phyloP scores from a whole-genome alignment of 2,797 vertebrate species.

The Eulemur coronatus region DNA sequence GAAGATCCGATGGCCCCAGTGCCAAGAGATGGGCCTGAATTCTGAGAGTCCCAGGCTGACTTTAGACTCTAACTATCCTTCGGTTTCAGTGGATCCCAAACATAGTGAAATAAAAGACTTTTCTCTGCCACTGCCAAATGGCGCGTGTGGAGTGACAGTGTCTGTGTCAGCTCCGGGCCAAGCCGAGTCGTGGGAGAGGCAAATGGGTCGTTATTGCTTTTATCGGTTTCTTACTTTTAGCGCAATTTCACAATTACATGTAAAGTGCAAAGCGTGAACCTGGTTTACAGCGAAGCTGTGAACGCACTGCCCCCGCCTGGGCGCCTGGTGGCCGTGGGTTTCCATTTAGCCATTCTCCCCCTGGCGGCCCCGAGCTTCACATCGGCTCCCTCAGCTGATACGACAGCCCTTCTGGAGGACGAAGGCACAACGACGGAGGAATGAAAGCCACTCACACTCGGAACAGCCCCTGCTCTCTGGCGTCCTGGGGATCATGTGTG shows the following conservation, averaged over 20 bases:
- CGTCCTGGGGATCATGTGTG: slow-evolving; percentile 35
- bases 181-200: not conserved
- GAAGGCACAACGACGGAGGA: slow-evolving; percentile 67
- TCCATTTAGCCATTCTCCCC: slow-evolving; percentile 39
- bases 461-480: slow-evolving; percentile 38
- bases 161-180: not conserved
- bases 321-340: not conserved
- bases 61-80: not conserved
- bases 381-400: slow-evolving; percentile 64
- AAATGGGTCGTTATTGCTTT: not conserved
- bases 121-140: not conserved
- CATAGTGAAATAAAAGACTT: not conserved
- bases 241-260: slow-evolving; percentile 28
- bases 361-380: slow-evolving; percentile 2
- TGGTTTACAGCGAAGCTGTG: slow-evolving; percentile 53
- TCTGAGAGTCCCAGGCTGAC: not conserved
- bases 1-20: not conserved
- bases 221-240: slow-evolving; percentile 53
- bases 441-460: slow-evolving; percentile 49
- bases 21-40: fast-evolving
- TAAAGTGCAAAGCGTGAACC: not conserved
- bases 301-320: slow-evolving; percentile 27
- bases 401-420: slow-evolving; percentile 59
- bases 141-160: fast-evolving
- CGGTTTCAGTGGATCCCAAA: not conserved